Conservation (phyloP, 1,140 invertebrate genomes). For the Antheraea mylitta region DNA sequence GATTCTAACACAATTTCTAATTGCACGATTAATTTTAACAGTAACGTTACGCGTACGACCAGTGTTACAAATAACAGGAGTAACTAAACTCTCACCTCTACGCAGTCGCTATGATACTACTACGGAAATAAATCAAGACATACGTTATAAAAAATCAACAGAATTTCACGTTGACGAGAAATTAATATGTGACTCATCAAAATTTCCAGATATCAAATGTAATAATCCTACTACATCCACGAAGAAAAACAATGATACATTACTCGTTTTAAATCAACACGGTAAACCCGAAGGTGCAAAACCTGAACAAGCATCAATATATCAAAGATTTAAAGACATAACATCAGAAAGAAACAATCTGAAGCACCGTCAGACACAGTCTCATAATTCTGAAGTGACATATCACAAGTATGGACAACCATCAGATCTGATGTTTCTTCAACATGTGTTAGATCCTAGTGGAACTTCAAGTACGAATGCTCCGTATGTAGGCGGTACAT, state of each 20-base stretch:
- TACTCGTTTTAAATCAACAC: background rate
- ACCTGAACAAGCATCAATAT: background rate
- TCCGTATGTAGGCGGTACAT: background rate
- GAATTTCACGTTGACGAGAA: background rate
- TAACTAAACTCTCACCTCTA: background rate
- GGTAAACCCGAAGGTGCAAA: background rate
- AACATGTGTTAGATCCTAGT: background rate
- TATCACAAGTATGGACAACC: background rate
- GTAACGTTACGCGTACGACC: background rate
- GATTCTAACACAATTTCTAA: background rate
- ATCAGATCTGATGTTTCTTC: background rate
- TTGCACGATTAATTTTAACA: background rate
- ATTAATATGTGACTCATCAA: background rate
- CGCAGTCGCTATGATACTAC: too few species aligned
- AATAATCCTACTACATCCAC: background rate
- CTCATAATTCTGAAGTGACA: background rate
- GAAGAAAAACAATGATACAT: background rate
- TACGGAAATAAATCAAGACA: too few species aligned
- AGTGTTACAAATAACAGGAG: background rate
- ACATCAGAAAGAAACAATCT: background rate
- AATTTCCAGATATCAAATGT: background rate
- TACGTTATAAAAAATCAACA: background rate
- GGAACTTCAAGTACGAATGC: background rate
- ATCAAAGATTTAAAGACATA: background rate
- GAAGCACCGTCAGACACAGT: background rate